Conservation (phyloP, 2,797 vertebrate species). For the Momotus momota region DNA sequence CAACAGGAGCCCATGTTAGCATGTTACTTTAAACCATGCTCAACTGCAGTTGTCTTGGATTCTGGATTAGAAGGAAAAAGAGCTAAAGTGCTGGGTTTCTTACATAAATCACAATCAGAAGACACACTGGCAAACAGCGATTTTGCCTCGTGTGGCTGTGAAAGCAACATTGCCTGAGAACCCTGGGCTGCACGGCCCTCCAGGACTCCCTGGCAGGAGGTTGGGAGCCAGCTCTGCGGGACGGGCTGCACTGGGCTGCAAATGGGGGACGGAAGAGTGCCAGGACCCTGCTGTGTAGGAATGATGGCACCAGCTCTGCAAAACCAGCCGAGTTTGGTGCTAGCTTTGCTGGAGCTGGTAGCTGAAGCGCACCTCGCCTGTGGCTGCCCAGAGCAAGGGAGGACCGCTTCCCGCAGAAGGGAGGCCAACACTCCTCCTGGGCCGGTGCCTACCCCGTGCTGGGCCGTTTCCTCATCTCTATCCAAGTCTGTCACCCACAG, state of each 20-base stretch:
- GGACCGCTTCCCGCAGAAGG: background rate
- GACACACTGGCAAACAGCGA: background rate
- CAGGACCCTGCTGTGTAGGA: background rate
- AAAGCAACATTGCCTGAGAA: background rate
- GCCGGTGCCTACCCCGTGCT: fast-evolving
- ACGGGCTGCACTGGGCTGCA: background rate
- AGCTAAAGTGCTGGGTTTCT: background rate
- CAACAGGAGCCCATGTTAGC: background rate
- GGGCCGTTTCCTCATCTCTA: background rate
- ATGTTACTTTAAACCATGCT: background rate
- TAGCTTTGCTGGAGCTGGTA: background rate
- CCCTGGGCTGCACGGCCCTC: background rate
- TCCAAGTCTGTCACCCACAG: conserved; percentile 56
- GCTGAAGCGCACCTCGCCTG: background rate
- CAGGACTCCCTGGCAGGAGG: fast-evolving
- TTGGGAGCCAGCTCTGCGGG: background rate
- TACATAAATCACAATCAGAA: background rate
- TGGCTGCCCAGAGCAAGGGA: background rate
- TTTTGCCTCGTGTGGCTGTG: background rate
- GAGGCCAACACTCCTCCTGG: background rate
- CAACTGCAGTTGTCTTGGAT: conserved; percentile 12
- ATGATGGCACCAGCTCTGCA: fast-evolving
- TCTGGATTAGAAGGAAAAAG: background rate
- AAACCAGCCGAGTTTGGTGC: background rate
- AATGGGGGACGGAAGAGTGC: fast-evolving